Evolutionary conservation across 2,113 vertebrate genomes (phyloP).

Genomic region (Nestor notabilis): DNA sequence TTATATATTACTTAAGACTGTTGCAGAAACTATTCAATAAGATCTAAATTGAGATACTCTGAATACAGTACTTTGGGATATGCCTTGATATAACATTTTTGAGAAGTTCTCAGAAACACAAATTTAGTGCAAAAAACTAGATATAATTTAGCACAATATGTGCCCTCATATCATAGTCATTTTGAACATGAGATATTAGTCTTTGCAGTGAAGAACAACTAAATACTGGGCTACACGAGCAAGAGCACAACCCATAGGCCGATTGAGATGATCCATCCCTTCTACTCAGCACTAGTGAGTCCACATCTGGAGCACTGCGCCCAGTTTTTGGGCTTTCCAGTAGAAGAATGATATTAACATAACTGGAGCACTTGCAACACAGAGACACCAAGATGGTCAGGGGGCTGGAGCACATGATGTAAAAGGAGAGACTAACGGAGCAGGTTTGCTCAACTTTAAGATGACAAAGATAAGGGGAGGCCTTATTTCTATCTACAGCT

Average conservation of each 20-base stretch:
- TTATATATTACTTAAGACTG: neutral
- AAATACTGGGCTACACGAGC: fast-evolving
- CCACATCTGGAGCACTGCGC: neutral
- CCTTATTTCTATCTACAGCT: neutral
- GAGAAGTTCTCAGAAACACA: neutral
- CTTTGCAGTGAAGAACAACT: neutral
- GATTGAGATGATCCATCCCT: neutral
- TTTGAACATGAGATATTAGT: neutral
- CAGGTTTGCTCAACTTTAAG: neutral
- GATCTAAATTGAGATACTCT: neutral
- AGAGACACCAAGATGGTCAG: neutral
- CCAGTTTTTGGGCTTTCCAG: neutral
- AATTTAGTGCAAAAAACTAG: neutral
- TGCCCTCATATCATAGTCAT: neutral
- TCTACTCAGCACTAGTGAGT: neutral
- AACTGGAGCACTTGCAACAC: neutral
- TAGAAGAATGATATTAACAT: neutral
- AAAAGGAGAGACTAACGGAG: neutral
- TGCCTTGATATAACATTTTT: neutral
- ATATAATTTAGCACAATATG: neutral
- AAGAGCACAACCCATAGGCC: neutral
- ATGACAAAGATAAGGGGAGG: neutral
- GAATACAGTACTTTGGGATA: neutral
- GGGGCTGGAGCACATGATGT: neutral
- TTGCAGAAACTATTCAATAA: neutral